Evolutionary conservation across 2,888 invertebrate species (phyloP), one percentile per base, ranked within the genome.

Genomic region (Chalcis sispes): DNA sequence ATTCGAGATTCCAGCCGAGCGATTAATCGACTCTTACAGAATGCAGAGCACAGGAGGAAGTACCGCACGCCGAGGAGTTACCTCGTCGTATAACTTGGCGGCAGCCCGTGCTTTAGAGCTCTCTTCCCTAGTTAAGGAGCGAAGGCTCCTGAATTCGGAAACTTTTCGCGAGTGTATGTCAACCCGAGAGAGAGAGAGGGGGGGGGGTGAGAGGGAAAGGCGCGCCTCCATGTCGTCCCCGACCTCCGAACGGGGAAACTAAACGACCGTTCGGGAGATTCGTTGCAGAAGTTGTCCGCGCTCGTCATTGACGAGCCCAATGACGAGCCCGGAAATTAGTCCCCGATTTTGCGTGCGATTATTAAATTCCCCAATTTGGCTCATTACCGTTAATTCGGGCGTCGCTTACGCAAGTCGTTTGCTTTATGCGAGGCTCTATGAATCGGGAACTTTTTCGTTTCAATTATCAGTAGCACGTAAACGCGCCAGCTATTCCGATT

Each of bases 151-250:
- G n/a, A 13, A 1, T 18, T 18, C 23, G 65, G 52, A 56, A 67
- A 67, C 67, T 67, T 56, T 67, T 54, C 67, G 40, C 56, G 67
- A 42, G 56, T 67, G n/a, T n/a, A n/a, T n/a, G n/a, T n/a, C n/a
- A n/a, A n/a, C n/a, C n/a, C n/a, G n/a, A n/a, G n/a, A n/a, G n/a
- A n/a, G n/a, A n/a, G n/a, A n/a, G n/a, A n/a, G n/a, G n/a, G n/a
- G n/a, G n/a, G n/a, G n/a, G n/a, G n/a, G n/a, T n/a, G n/a, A n/a
- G n/a, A n/a, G n/a, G n/a, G n/a, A n/a, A n/a, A n/a, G n/a, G n/a
- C n/a, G n/a, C n/a, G n/a, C n/a, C n/a, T n/a, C n/a, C n/a, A n/a
- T n/a, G n/a, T n/a, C n/a, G n/a, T n/a, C n/a, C n/a, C n/a, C n/a
- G n/a, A n/a, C n/a, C n/a, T n/a, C n/a, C n/a, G n/a, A n/a, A n/a